Evolutionary conservation across 2,888 invertebrate species (phyloP), one percentile per base, ranked within the genome.

Genomic region (Blastobasis lacticolella): DNA sequence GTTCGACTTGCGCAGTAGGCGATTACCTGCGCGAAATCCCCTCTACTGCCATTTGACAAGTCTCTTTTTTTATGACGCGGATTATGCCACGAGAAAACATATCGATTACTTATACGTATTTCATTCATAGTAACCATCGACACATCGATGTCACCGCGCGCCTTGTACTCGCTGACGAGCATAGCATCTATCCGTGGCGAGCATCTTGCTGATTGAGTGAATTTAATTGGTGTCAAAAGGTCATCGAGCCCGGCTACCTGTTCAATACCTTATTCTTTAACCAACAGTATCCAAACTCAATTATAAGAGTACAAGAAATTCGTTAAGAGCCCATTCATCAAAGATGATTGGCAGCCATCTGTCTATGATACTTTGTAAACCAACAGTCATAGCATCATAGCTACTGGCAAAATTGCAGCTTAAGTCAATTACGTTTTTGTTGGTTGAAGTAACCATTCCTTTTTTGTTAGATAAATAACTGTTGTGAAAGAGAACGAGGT

Each of bases 241-340:
- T 65, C 69, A 66, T 57, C 66, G 69, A 68, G 65, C 63, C 44
- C 50, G 40, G n/a, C 36, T 37, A 50, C 3, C 23, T 23, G 41
- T 46, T 23, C 23, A 23, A 23, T 23, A 23, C 23, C 23, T 23
- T 23, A 23, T 23, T 23, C 23, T 23, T 23, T 23, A 23, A 23
- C 23, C 23, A 23, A 23, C 23, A 80, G 77, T 66, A 67, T 68
- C 60, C 47, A 48, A 51, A 51, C 62, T 68, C 71, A 74, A 79
- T 78, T 77, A 76, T 70, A 45, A 37, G 61, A 70, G 62, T 71
- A 75, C 69, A 76, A 77, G 73, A 73, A 78, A 82, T 81, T 81
- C 80, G 81, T 82, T 82, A 82, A 71, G 73, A 71, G 62, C 60
- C 67, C 69, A 81, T 83, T 82, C 75, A 81, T 75, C 72, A 73